Evolutionary conservation across 2,888 invertebrate species (phyloP).

Genomic region (Hyposoter didymator): DNA sequence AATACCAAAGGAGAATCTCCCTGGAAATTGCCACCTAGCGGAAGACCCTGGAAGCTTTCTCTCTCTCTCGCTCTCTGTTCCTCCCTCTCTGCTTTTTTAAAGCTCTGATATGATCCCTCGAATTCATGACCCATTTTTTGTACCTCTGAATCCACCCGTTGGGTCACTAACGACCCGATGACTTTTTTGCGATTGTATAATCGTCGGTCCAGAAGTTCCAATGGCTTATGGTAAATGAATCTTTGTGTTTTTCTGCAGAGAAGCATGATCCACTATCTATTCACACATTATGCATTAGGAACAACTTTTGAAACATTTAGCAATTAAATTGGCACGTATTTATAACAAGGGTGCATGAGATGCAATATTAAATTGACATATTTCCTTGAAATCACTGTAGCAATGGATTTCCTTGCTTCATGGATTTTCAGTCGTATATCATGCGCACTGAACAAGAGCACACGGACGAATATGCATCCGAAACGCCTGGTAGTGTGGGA

Average conservation of each 20-base stretch:
- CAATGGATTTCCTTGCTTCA: slow-evolving; percentile 25
- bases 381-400: slow-evolving; percentile 28
- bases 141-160: no score
- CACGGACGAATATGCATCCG: slow-evolving; percentile 2
- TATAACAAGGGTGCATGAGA: background rate
- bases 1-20: background rate
- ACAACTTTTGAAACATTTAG: background rate
- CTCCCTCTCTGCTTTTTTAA: background rate
- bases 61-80: background rate
- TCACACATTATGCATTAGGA: background rate
- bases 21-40: background rate
- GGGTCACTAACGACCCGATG: no score
- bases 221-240: no score
- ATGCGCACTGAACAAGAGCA: background rate
- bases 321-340: background rate
- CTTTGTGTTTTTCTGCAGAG: no score
- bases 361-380: background rate
- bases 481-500: background rate
- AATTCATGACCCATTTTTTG: no score
- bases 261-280: background rate
- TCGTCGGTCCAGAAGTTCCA: no score
- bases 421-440: background rate
- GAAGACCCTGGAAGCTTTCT: background rate
- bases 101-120: no score
- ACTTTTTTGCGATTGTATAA: no score